phyloP scores from a whole-genome alignment of 2,888 invertebrate genomes.

The Lissocephala sabroskyi region DNA sequence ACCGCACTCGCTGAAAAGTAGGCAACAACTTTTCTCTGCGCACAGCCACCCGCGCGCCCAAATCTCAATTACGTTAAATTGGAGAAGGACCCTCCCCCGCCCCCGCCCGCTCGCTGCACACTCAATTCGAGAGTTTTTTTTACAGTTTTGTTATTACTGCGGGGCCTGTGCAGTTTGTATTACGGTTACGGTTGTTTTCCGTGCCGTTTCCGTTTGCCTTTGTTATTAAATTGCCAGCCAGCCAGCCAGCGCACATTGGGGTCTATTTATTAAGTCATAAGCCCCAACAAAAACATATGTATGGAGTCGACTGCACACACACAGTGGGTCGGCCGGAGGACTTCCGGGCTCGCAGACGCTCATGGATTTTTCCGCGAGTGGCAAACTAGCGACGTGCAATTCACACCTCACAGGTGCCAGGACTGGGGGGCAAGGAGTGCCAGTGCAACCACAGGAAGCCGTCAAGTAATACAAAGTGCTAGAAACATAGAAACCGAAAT shows the following conservation, averaged over 20 bases:
- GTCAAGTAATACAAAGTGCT: constrained; percentile 16
- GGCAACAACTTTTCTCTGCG: too few relatives aligned
- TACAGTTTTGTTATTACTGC: too few relatives aligned
- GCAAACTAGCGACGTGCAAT: constrained; percentile 26
- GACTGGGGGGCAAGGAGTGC: constrained; percentile 6
- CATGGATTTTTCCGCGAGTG: too few relatives aligned
- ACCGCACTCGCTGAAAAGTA: too few relatives aligned
- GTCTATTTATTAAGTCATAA: constrained; percentile 61
- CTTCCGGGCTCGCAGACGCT: too few relatives aligned
- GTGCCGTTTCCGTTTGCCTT: constrained; percentile 42
- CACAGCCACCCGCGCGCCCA: too few relatives aligned
- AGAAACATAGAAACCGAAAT: neutral
- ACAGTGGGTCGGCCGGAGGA: too few relatives aligned
- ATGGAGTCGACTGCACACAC: neutral
- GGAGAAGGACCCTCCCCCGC: too few relatives aligned
- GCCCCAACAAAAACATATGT: constrained; percentile 19
- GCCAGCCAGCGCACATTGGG: constrained; percentile 50
- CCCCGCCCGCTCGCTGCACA: too few relatives aligned
- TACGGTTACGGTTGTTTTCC: constrained; percentile 3
- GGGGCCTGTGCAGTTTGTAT: neutral
- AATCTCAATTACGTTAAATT: too few relatives aligned
- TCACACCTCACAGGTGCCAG: constrained; percentile 33
- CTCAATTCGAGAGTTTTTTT: too few relatives aligned
- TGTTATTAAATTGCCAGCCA: constrained; percentile 61
- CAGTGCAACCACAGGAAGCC: constrained; percentile 11